Conservation (phyloP, 2,113 vertebrate genomes). For the Octodon degus region DNA sequence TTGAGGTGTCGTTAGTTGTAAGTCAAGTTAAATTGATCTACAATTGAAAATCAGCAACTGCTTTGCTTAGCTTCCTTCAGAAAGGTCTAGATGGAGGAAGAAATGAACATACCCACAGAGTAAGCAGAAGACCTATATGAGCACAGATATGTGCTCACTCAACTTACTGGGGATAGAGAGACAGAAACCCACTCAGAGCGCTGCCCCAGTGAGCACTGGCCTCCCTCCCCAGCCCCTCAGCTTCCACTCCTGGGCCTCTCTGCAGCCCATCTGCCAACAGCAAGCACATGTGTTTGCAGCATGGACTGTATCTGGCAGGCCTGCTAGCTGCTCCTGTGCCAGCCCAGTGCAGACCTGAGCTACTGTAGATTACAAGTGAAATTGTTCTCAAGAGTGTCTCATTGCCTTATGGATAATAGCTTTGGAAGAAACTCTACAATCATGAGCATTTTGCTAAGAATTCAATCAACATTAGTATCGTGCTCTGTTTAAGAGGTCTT, state of each 20-base stretch:
- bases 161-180: neutral
- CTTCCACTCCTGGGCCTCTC: conserved; percentile 29
- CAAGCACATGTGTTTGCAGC: neutral
- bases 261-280: neutral
- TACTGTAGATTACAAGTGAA: neutral
- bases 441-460: neutral
- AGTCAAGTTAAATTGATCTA: neutral
- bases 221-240: conserved; percentile 5
- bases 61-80: neutral
- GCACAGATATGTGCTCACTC: neutral
- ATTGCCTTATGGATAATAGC: neutral
- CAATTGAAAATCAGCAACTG: conserved; percentile 37
- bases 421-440: conserved; percentile 11
- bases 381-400: neutral
- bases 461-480: neutral
- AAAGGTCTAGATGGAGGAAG: neutral
- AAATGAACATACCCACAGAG: neutral
- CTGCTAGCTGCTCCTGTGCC: conserved; percentile 5
- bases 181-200: neutral
- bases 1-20: conserved; percentile 20
- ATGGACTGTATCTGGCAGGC: conserved; percentile 10
- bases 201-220: neutral
- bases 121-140: neutral
- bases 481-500: neutral
- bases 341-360: neutral